phyloP scores from a whole-genome alignment of 2,888 invertebrate species.

The Lydus trimaculatus region DNA sequence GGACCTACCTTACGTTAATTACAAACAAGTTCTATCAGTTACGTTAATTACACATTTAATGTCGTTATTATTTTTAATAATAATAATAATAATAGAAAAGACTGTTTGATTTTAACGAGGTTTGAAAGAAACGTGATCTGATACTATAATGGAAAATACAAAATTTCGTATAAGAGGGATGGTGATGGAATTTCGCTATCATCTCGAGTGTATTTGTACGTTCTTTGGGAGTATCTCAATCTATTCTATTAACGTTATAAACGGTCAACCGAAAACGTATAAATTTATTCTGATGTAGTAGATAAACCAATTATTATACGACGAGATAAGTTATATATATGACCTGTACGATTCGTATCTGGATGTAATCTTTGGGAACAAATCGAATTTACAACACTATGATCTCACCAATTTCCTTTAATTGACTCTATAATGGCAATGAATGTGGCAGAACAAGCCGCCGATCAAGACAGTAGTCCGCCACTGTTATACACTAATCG shows the following conservation, averaged over 20 bases:
- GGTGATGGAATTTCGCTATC: neutral
- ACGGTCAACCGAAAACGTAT: neutral
- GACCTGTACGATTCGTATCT: conserved; percentile 45
- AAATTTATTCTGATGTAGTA: conserved; percentile 14
- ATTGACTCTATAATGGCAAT: conserved; percentile 39
- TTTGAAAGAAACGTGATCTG: neutral
- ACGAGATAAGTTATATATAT: conserved; percentile 45
- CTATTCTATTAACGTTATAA: neutral
- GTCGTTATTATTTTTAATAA: conserved; percentile 16
- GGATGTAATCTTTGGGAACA: conserved; percentile 49
- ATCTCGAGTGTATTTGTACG: neutral
- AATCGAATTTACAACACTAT: conserved; percentile 51
- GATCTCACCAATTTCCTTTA: conserved; percentile 49
- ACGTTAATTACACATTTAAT: conserved; percentile 26
- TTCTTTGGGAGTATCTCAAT: conserved; percentile 19
- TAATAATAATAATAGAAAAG: neutral
- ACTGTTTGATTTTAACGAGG: neutral
- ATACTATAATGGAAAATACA: neutral
- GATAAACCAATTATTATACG: conserved; percentile 32
- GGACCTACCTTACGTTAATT: conserved; percentile 21
- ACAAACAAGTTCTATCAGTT: conserved; percentile 17
- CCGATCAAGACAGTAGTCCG: conserved; percentile 27
- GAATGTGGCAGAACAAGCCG: conserved; percentile 27
- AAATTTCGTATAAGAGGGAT: neutral
- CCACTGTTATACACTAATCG: conserved; percentile 25